Evolutionary conservation across 2,113 vertebrate genomes (phyloP).

Genomic region (Lampris megalopsis): DNA sequence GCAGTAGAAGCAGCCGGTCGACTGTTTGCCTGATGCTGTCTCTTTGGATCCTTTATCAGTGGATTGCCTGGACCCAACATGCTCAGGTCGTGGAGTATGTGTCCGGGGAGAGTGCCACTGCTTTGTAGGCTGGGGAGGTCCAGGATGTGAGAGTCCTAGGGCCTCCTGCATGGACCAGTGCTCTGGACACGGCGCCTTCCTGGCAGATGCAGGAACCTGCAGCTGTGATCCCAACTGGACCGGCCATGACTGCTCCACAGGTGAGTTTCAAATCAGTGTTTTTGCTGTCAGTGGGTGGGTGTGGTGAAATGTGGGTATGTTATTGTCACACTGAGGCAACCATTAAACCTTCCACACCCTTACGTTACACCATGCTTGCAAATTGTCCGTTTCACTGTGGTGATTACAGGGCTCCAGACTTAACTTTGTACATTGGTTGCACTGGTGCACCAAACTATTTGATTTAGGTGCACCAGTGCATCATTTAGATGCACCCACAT

Average conservation of each 20-base stretch:
- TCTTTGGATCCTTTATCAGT: constrained; percentile 79
- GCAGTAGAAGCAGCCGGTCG: constrained; percentile 45
- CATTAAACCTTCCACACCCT: too few species aligned
- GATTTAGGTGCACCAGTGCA: too few species aligned
- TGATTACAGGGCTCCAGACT: too few species aligned
- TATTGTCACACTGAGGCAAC: too few species aligned
- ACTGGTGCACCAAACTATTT: too few species aligned
- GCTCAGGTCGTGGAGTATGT: constrained; percentile 93
- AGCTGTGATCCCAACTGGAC: constrained; percentile 97
- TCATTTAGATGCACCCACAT: too few species aligned
- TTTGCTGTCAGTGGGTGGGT: too few species aligned
- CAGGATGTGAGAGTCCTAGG: constrained; percentile 91
- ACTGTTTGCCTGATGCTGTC: constrained; percentile 49
- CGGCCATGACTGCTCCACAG: constrained; percentile 93
- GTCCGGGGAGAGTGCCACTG: constrained; percentile 97
- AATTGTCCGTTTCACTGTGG: too few species aligned
- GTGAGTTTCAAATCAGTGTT: constrained; percentile 73
- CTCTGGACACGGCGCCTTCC: constrained; percentile 93
- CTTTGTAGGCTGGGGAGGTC: constrained; percentile 94
- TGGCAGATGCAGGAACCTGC: constrained; percentile 90
- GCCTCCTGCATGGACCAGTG: constrained; percentile 97
- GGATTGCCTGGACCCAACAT: constrained; percentile 97
- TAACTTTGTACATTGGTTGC: too few species aligned
- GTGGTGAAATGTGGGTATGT: too few species aligned
- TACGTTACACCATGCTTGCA: too few species aligned